Base-by-base conservation (phyloP, 2,113 vertebrate genomes). In the Myrmecobius fasciatus region DNA sequence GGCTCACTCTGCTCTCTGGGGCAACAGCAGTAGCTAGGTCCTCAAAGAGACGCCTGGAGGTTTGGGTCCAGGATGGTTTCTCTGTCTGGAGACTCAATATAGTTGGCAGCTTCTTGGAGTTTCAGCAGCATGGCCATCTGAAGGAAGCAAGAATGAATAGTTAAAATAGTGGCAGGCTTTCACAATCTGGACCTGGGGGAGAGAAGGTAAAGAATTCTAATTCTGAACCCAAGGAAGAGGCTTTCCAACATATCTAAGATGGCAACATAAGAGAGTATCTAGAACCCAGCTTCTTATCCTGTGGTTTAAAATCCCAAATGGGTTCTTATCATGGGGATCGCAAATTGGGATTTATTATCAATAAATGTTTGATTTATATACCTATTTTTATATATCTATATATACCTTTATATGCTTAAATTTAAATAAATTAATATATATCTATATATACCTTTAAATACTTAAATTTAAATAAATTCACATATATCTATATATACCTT, bases 101-200 rank as follows among this genome's bases (percentile, higher is more conserved):
- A 99, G 98, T 99, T 99, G 98, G 99, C 99, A 0, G 99, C 99
- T 98, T 99, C 99, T 97, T 99, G 99, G 91, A 99, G 99, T 97
- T 99, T 99, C 98, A 99, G 98, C 98, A 99, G 98, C 99, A 99
- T 99, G 93, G 99, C 99, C 99, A 99, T 99, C 99, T 99, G 97
- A 0, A 89, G 5, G 95, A 88, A 89, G 36, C 94, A 53, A 49
- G 53, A 89, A 91, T 83, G 20, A 83, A 52, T 36, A 83, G 52
- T 25, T 31, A 28, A 8, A 91, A 28, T 31, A 52, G 0, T 0
- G 52, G 56, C 48, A n/a, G 94, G 91, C 60, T 67, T 36, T 67
- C 60, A 36, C 56, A 67, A 12, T 67, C 12, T 14, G 36, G 60
- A n/a, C 43, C 60, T 14, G 0, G 88, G 2, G 0, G 10, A 6